phyloP scores from a whole-genome alignment of 2,888 invertebrate species.

The Cheiracanthium punctorium region DNA sequence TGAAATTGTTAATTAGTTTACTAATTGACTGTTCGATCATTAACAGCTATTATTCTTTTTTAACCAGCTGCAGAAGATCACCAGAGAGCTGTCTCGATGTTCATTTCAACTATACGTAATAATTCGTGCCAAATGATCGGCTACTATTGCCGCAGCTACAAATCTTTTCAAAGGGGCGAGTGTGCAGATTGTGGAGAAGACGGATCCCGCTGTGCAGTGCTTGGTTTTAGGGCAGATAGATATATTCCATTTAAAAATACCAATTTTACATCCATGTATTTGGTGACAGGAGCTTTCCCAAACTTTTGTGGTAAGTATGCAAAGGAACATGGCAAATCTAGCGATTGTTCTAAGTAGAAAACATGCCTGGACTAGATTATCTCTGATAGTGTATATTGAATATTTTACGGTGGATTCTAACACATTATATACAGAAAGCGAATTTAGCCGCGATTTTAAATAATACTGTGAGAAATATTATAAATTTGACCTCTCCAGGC shows the following conservation, averaged over 20 bases:
- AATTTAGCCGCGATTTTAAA: too few species aligned
- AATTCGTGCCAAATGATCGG: slow-evolving; percentile 46
- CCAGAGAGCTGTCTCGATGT: slow-evolving; percentile 29
- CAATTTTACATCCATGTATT: slow-evolving; percentile 56
- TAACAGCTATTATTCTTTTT: neutral
- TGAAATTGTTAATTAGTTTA: too few species aligned
- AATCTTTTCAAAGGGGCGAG: slow-evolving; percentile 56
- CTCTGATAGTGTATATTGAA: too few species aligned
- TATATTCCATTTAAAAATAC: slow-evolving; percentile 43
- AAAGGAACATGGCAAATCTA: too few species aligned
- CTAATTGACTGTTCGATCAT: too few species aligned
- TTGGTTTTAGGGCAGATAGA: slow-evolving; percentile 43
- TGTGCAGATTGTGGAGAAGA: slow-evolving; percentile 51
- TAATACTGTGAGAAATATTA: too few species aligned
- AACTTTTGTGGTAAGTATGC: slow-evolving; percentile 53
- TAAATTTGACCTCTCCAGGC: too few species aligned
- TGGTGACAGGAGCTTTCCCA: slow-evolving; percentile 46
- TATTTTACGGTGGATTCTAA: too few species aligned
- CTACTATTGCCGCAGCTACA: slow-evolving; percentile 50
- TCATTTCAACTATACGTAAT: slow-evolving; percentile 47
- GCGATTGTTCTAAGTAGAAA: too few species aligned
- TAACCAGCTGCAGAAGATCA: slow-evolving; percentile 11
- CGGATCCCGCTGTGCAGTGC: slow-evolving; percentile 36
- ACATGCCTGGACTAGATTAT: too few species aligned
- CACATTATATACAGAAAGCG: too few species aligned